phyloP scores from a whole-genome alignment of 2,113 vertebrate genomes.

The Rhinoptilus africanus region DNA sequence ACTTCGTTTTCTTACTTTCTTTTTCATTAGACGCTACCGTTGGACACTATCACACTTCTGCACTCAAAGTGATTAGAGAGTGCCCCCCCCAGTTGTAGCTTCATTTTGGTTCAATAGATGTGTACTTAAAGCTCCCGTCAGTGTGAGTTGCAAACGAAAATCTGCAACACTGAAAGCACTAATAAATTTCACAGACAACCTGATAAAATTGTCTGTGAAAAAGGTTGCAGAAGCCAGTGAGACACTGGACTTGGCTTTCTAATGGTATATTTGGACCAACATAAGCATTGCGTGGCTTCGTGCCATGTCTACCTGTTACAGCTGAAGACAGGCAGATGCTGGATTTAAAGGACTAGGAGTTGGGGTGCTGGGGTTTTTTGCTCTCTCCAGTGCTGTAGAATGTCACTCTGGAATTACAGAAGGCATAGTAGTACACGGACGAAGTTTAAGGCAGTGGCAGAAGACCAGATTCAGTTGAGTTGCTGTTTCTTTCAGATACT shows the following conservation, averaged over 20 bases:
- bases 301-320: neutral
- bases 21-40: neutral
- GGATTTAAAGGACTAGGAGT: neutral
- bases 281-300: neutral
- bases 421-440: neutral
- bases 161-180: neutral
- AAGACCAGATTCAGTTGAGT: neutral
- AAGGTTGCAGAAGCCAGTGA: neutral
- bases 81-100: neutral
- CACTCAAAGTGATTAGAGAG: neutral
- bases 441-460: neutral
- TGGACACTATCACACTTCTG: neutral
- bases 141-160: neutral
- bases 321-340: neutral
- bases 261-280: neutral
- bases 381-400: neutral
- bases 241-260: neutral
- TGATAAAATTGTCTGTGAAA: neutral
- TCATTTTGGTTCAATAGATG: neutral
- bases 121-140: neutral
- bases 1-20: neutral
- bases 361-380: rapidly evolving
- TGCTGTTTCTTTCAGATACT: rapidly evolving
- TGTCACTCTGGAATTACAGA: neutral
- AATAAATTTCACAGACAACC: neutral